Evolutionary conservation across 2,888 invertebrate species (phyloP), one percentile per base, ranked within the genome.

Genomic region (Trichopria drosophilae): DNA sequence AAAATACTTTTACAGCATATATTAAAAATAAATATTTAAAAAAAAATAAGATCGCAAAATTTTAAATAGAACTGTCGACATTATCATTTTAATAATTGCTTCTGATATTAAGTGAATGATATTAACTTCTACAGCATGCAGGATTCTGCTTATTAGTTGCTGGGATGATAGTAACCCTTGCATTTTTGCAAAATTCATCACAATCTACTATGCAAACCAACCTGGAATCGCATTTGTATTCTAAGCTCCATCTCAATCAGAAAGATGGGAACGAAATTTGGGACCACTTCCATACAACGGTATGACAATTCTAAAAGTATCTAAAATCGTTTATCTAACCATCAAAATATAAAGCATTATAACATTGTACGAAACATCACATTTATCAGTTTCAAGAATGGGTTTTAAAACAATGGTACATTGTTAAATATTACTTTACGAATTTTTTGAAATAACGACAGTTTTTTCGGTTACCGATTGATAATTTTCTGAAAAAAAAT

Each of bases 281-380:
- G 51, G 43, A 55, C 31, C 45, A 55, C 16, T 42, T 51, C 34
- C 51, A 55, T 6, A 23, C 34, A 15, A 51, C 40, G 26, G 51
- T 55, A 43, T 32, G 9, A 18, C 12, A 37, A 24, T 15, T 9
- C 16, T 34, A 9, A 15, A 9, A 22, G 6, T 6, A 28, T 20
- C 16, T 23, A 20, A 19, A 20, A 12, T 15, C 0, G 6, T 7
- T 24, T n/a, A n/a, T n/a, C n/a, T n/a, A n/a, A n/a, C n/a, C n/a
- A n/a, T n/a, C n/a, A n/a, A n/a, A n/a, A n/a, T n/a, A n/a, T n/a
- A n/a, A n/a, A n/a, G n/a, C n/a, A n/a, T n/a, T n/a, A n/a, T n/a
- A n/a, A n/a, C n/a, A n/a, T n/a, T n/a, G n/a, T n/a, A n/a, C n/a
- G n/a, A n/a, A n/a, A n/a, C n/a, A n/a, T n/a, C n/a, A n/a, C n/a